Conservation (phyloP, 2,113 vertebrate species). For the Pantherophis guttatus region DNA sequence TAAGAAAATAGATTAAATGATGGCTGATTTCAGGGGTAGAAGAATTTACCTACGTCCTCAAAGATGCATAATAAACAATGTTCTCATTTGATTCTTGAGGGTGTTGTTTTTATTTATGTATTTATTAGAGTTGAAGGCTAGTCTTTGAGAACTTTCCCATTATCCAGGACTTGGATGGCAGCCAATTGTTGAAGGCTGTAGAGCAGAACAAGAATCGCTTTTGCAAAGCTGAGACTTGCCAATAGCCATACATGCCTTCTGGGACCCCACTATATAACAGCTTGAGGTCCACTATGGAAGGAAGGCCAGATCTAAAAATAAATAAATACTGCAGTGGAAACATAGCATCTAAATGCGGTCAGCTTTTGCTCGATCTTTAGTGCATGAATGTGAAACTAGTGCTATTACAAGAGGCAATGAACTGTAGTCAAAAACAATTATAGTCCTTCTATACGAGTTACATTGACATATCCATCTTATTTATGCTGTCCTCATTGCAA, state of each 20-base stretch:
- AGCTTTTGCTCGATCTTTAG: not conserved
- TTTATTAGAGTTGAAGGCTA: slow-evolving; percentile 43
- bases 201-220: slow-evolving; percentile 39
- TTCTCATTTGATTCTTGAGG: slow-evolving; percentile 53
- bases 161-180: slow-evolving; percentile 32
- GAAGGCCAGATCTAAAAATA: not conserved
- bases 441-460: not conserved
- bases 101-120: slow-evolving; percentile 39
- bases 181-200: not conserved
- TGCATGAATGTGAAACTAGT: not conserved
- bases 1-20: slow-evolving; percentile 53
- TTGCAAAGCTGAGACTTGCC: slow-evolving; percentile 31
- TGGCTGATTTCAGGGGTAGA: slow-evolving; percentile 47
- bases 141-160: slow-evolving; percentile 43
- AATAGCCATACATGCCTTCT: not conserved
- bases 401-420: not conserved
- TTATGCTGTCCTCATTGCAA: not conserved
- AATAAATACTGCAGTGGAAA: not conserved
- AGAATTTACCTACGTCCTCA: slow-evolving; percentile 49
- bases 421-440: not conserved
- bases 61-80: slow-evolving; percentile 56
- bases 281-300: not conserved
- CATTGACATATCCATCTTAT: not conserved
- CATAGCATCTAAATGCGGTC: not conserved
- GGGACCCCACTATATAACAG: not conserved